Evolutionary conservation across 2,888 invertebrate genomes (phyloP), one percentile per base, ranked within the genome.

Genomic region (Cephonodes hylas): DNA sequence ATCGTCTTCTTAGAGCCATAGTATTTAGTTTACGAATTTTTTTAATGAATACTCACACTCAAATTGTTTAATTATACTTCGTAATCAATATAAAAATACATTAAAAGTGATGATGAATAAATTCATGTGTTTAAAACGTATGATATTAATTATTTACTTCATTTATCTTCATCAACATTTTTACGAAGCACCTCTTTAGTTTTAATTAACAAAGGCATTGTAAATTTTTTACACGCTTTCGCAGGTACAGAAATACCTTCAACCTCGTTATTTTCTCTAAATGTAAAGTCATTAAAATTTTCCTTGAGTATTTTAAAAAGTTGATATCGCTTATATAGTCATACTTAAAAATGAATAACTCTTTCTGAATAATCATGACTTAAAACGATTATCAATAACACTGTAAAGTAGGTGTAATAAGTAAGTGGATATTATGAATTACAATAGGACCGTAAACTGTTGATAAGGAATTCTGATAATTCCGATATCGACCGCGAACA

Each of bases 381-480:
- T 13, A 38, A 22, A 34, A 38, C 8, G n/a, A 3, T 38, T 15
- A 58, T 58, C 22, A 20, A 58, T 3, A 18, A 27, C 20, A 45
- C 18, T 31, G 5, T n/a, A 45, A 18, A 25, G 42, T 38, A 10
- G 10, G 15, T n/a, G 13, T 23, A 42, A 42, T 25, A 59, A 60
- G 58, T 53, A 58, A 67, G 64, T 53, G 31, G 53, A 56, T 68
- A 66, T 63, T 63, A 64, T 61, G 66, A 62, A 66, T 69, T 73
- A 80, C 76, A 81, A 79, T 74, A 70, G 68, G 71, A 73, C 69
- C 70, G 71, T 72, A 74, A 74, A 71, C 66, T 70, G 68, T 66
- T 66, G 81, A 81, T 81, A 80, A 81, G 74, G 64, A 69, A 58
- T 79, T 74, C 75, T 82, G 83, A 80, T 83, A 79, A 79, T 70